Base-by-base conservation (phyloP, 64 coral and sea anemone species). In the Acropora tenuis region DNA sequence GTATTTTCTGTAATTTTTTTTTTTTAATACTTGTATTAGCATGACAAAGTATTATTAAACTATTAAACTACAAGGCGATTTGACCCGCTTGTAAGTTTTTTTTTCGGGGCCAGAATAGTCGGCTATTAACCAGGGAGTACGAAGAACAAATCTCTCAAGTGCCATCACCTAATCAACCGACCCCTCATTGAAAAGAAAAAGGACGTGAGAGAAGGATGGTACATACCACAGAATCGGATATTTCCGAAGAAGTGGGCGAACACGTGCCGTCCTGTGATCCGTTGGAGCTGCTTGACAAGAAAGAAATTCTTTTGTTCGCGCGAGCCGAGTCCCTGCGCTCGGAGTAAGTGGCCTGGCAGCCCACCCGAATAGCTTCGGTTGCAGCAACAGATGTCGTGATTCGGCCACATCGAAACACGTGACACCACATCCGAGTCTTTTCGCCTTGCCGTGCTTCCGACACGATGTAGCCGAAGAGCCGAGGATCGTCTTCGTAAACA, bases 361-460 rank as follows among this genome's bases (percentile, higher is more conserved):
- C 93, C 8, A 95, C 17, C 47, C 96, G 67, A 46, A 98, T 83
- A 5, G 93, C 86, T 76, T 98, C 96, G 1, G 88, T 90, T 78
- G 90, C 94, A 58, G 93, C 86, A 11, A 92, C 94, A 2, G 93
- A 90, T 74, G 84, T 83, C n/a, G 90, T 93, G 46, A 95, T 84
- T 46, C 96, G 96, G 52, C 94, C 84, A 73, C 96, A 98, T 1
- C 96, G 93, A 77, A 98, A 98, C n/a, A 91, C 96, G 91, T 98
- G 93, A 95, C 96, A 98, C 15, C 77, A 93, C 91, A 95, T 95
- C 58, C 83, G 47, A 48, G 96, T 95, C 73, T 95, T 98, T 83
- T 95, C 91, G 6, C 96, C 96, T 79, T 98, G 96, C 41, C 88
- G 87, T 17, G 96, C 96, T 75, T 98, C 91, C 40, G 93, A 78